Percentiles rank a stretch among this genome's conserved stretches.
Conservation (phyloP, 2,888 invertebrate genomes). For the Unio pictorum region DNA sequence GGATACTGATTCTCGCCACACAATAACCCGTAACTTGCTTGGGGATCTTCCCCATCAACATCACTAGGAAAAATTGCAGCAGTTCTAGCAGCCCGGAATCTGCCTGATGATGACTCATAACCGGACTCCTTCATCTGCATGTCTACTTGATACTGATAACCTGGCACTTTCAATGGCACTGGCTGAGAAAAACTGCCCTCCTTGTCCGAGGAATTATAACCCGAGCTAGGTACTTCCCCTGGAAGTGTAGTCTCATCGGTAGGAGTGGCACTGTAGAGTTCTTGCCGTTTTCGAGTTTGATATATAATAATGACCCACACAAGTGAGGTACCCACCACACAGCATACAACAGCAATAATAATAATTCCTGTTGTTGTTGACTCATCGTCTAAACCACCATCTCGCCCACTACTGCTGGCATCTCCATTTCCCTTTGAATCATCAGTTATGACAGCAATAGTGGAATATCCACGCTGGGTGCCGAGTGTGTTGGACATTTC, state of each 20-base stretch:
- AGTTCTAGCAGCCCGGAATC: constrained; percentile 46
- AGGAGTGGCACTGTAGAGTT: constrained; percentile 67
- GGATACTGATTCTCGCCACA: constrained; percentile 44
- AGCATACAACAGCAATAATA: constrained; percentile 90
- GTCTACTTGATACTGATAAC: constrained; percentile 45
- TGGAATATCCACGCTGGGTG: constrained; percentile 81
- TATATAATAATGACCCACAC: constrained; percentile 94
- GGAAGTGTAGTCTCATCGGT: constrained; percentile 66
- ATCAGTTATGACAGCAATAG: constrained; percentile 80
- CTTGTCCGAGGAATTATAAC: constrained; percentile 60
- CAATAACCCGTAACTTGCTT: constrained; percentile 19
- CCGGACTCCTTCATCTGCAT: constrained; percentile 64
- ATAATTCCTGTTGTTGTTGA: constrained; percentile 87
- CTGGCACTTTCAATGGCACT: constrained; percentile 29
- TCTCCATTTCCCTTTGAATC: constrained; percentile 70
- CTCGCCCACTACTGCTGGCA: constrained; percentile 51
- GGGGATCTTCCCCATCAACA: constrained; percentile 53
- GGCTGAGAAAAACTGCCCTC: constrained; percentile 57
- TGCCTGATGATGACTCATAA: constrained; percentile 60
- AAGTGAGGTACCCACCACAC: constrained; percentile 91
- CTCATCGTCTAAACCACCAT: constrained; percentile 75
- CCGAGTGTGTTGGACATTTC: constrained; percentile 90
- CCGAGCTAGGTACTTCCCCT: constrained; percentile 62
- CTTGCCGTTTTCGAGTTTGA: constrained; percentile 80
- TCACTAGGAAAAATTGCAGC: constrained; percentile 64